Conservation (phyloP, 2,888 invertebrate genomes). For the Xanthorhoe designata region DNA sequence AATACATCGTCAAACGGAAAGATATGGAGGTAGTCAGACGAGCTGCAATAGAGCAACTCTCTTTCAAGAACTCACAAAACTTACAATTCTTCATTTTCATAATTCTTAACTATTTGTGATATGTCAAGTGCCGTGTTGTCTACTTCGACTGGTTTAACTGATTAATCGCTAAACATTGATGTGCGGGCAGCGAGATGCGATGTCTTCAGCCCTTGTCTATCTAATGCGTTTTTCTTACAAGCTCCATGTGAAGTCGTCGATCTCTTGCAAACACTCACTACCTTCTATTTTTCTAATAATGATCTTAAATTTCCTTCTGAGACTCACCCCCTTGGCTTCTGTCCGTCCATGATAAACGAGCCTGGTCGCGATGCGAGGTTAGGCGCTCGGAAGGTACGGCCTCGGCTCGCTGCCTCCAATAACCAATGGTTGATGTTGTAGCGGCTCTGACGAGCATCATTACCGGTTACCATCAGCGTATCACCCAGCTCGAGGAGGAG, state of each 20-base stretch:
- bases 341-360: conserved; percentile 63
- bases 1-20: conserved; percentile 99
- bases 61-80: conserved; percentile 76
- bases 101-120: conserved; percentile 68
- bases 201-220: conserved; percentile 60
- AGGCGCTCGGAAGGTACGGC: conserved; percentile 35
- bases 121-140: conserved; percentile 77
- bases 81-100: conserved; percentile 61
- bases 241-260: conserved; percentile 72
- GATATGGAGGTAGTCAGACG: conserved; percentile 96
- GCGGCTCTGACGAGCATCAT: conserved; percentile 89
- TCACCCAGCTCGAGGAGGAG: conserved; percentile 93
- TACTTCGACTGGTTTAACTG: conserved; percentile 73
- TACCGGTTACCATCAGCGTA: conserved; percentile 93
- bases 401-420: conserved; percentile 53
- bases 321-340: conserved; percentile 69
- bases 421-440: conserved; percentile 83
- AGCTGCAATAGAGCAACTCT: conserved; percentile 66
- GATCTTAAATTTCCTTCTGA: conserved; percentile 63
- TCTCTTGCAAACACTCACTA: conserved; percentile 67
- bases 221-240: conserved; percentile 75
- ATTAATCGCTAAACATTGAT: conserved; percentile 64
- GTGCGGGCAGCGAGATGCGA: conserved; percentile 55
- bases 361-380: conserved; percentile 41
- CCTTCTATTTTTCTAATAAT: conserved; percentile 63